Evolutionary conservation across 1,140 invertebrate species (phyloP).

Genomic region (Anoplolepis gracilipes): DNA sequence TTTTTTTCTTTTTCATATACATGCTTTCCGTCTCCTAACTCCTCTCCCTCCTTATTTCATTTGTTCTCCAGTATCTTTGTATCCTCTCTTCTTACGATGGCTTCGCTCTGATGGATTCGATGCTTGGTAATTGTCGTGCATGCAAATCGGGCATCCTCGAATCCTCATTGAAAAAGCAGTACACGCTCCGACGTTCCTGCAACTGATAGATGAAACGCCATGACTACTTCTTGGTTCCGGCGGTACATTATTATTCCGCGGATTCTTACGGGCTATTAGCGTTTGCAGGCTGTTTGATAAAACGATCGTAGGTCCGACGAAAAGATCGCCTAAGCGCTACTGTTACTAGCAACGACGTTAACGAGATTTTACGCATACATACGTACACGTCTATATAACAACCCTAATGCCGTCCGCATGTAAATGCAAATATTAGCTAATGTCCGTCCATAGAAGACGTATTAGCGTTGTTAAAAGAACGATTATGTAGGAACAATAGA

Average conservation of each 20-base stretch:
- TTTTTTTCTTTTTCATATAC: background rate
- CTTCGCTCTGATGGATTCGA: conserved; percentile 46
- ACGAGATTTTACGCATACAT: conserved; percentile 18
- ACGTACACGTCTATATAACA: background rate
- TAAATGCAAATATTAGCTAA: conserved; percentile 43
- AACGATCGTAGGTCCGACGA: conserved; percentile 42
- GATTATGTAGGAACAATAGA: background rate
- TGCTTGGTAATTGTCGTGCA: conserved; percentile 53
- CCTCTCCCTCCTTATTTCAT: background rate
- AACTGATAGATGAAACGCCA: conserved; percentile 35
- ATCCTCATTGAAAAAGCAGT: conserved; percentile 56
- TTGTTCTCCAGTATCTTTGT: conserved; percentile 36
- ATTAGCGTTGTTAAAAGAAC: background rate
- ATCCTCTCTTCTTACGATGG: background rate
- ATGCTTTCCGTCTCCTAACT: no score
- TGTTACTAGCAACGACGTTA: conserved; percentile 37
- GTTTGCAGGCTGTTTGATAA: conserved; percentile 54
- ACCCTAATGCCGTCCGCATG: background rate
- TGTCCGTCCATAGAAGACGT: background rate
- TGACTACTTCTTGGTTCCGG: background rate
- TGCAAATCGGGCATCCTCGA: conserved; percentile 45
- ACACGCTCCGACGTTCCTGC: conserved; percentile 40
- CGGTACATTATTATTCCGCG: conserved; percentile 52
- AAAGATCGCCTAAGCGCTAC: conserved; percentile 44
- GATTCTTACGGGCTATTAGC: conserved; percentile 61